These are phyloP conservation scores for Limonius californicus DNA, from an alignment of 1,140 invertebrate genomes.

Conservation along the genomic window DNA sequence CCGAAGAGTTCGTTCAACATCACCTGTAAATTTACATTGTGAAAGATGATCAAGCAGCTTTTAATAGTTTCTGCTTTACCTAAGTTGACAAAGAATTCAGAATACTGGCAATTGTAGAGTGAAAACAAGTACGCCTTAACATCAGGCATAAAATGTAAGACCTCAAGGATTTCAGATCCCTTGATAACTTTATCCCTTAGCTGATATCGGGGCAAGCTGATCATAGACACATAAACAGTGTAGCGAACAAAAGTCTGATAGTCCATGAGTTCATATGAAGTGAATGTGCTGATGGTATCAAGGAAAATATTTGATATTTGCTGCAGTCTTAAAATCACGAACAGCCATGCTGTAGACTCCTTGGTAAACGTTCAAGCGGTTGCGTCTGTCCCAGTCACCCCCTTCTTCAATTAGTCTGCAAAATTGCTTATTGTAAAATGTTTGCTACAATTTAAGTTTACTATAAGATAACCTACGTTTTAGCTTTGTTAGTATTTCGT, in stretches of 20 bases:
- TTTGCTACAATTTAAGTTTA: no score
- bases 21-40: no score
- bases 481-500: no score
- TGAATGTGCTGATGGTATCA: constrained; percentile 98
- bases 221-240: constrained; percentile 83
- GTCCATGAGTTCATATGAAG: constrained; percentile 98
- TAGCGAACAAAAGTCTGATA: constrained; percentile 91
- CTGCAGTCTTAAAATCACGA: constrained; percentile 93
- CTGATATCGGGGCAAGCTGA: constrained; percentile 78
- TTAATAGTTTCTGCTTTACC: constrained; percentile 59
- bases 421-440: no score
- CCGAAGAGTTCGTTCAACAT: no score
- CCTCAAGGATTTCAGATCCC: constrained; percentile 94
- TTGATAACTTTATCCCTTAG: constrained; percentile 83
- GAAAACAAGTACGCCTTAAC: constrained; percentile 90
- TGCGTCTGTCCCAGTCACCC: constrained; percentile 98
- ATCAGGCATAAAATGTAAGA: constrained; percentile 84
- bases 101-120: constrained; percentile 96
- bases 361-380: constrained; percentile 93
- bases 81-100: constrained; percentile 89
- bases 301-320: constrained; percentile 92
- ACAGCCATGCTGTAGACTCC: constrained; percentile 95
- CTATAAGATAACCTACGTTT: no score
- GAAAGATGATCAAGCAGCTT: no score
- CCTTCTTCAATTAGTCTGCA: no score